These are phyloP conservation scores for Pagrus major DNA, from an alignment of 2,113 vertebrate genomes.

Conservation along the genomic window DNA sequence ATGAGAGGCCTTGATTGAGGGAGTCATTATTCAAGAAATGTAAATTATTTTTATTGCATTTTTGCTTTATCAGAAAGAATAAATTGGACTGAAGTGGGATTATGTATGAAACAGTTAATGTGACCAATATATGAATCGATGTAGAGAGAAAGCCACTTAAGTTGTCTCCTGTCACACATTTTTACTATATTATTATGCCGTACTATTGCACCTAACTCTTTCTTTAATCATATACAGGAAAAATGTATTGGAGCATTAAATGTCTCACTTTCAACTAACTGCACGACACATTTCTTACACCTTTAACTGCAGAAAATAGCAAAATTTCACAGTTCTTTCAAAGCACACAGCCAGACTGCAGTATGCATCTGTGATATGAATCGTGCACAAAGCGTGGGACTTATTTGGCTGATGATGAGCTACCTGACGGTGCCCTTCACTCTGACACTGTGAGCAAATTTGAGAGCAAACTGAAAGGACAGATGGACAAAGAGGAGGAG, in stretches of 20 bases:
- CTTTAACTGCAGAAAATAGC: slow-evolving; percentile 9
- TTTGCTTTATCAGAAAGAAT: slow-evolving; percentile 33
- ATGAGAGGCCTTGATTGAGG: slow-evolving; percentile 45
- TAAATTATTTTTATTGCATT: slow-evolving; percentile 37
- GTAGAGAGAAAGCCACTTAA: neutral
- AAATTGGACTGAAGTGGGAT: slow-evolving; percentile 23
- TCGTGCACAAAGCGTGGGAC: neutral
- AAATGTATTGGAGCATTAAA: neutral
- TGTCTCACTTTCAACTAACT: neutral
- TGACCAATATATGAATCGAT: neutral
- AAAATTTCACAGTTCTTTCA: neutral
- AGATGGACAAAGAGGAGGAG: slow-evolving; percentile 41
- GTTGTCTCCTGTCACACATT: neutral
- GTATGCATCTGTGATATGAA: slow-evolving; percentile 6
- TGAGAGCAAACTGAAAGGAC: slow-evolving; percentile 44
- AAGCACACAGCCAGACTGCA: slow-evolving; percentile 1
- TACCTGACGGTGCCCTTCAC: slow-evolving; percentile 31
- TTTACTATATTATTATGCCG: neutral
- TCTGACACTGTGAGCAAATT: slow-evolving; percentile 43
- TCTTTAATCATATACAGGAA: neutral
- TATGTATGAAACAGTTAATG: slow-evolving; percentile 21
- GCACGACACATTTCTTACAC: neutral
- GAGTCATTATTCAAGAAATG: slow-evolving; percentile 48
- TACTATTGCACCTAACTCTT: neutral
- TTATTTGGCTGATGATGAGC: slow-evolving; percentile 35